Percentiles rank a stretch among this genome's conserved stretches.
Evolutionary conservation across 2,797 vertebrate species (phyloP).

Genomic region (Synanceia verrucosa): DNA sequence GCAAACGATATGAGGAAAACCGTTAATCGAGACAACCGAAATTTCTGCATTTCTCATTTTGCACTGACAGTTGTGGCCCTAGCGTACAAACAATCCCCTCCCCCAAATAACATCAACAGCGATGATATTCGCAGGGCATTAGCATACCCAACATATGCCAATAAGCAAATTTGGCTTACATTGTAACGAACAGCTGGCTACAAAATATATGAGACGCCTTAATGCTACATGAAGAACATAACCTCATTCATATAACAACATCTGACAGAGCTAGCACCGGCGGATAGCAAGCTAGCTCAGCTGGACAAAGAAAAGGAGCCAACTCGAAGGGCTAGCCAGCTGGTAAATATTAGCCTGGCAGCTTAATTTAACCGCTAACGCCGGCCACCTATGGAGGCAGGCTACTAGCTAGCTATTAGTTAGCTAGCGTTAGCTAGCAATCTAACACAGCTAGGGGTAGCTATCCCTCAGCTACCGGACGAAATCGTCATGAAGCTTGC

Average conservation of each 20-base stretch:
- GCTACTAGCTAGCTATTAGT: slow-evolving; percentile 38
- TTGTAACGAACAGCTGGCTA: background rate
- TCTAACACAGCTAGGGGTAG: slow-evolving; percentile 18
- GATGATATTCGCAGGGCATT: slow-evolving; percentile 31
- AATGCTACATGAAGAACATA: background rate
- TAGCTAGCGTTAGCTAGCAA: slow-evolving; percentile 53
- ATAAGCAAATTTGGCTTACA: slow-evolving; percentile 17
- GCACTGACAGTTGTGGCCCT: slow-evolving; percentile 34
- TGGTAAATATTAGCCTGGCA: slow-evolving; percentile 60
- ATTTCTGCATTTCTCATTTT: slow-evolving; percentile 8
- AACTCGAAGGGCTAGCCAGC: slow-evolving; percentile 52
- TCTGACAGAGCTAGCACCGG: background rate
- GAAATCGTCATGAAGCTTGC: background rate
- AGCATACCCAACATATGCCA: slow-evolving; percentile 35
- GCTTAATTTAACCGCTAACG: slow-evolving; percentile 39
- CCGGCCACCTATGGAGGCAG: slow-evolving; percentile 30
- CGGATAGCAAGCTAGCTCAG: slow-evolving; percentile 20
- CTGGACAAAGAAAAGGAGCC: slow-evolving; percentile 70
- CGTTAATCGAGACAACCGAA: background rate
- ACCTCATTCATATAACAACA: fast-evolving
- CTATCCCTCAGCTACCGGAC: slow-evolving; percentile 2
- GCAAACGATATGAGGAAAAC: background rate
- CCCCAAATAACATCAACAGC: slow-evolving; percentile 39
- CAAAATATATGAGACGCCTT: background rate
- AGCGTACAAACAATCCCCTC: slow-evolving; percentile 36